Evolutionary conservation across 1,140 invertebrate species (phyloP).

Genomic region (Macrotrachela quadricornifera): DNA sequence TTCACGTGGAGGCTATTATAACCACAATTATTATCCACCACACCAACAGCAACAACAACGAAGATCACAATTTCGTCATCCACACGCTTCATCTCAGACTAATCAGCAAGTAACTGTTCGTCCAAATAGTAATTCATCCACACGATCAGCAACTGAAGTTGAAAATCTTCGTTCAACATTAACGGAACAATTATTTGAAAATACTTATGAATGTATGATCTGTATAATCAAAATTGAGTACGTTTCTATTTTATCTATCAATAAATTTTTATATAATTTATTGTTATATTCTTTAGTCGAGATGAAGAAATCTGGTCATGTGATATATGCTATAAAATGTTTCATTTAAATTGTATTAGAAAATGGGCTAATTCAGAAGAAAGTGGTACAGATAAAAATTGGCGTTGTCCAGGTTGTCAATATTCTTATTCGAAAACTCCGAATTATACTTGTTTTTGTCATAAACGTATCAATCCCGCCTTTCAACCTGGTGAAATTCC

Average conservation of each 20-base stretch:
- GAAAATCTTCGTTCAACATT: background rate
- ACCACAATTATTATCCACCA: too few relatives aligned
- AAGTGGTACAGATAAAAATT: slow-evolving; percentile 41
- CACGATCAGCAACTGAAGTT: too few relatives aligned
- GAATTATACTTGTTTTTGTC: slow-evolving; percentile 29
- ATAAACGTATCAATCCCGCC: slow-evolving; percentile 12
- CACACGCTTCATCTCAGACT: too few relatives aligned
- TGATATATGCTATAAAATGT: slow-evolving; percentile 61
- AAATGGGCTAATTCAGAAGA: slow-evolving; percentile 56
- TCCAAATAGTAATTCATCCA: too few relatives aligned
- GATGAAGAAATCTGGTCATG: slow-evolving; percentile 67
- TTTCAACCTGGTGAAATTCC: slow-evolving; percentile 26
- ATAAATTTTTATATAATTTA: too few relatives aligned
- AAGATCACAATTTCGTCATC: too few relatives aligned
- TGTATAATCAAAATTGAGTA: background rate
- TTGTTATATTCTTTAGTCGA: slow-evolving; percentile 39
- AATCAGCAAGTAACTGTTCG: too few relatives aligned
- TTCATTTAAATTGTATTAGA: slow-evolving; percentile 65
- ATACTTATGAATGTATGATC: slow-evolving; percentile 7
- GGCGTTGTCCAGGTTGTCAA: slow-evolving; percentile 55
- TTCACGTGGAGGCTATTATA: too few relatives aligned
- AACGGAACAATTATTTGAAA: slow-evolving; percentile 3
- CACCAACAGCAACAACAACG: too few relatives aligned
- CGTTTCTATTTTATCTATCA: too few relatives aligned
- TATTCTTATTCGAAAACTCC: slow-evolving; percentile 16